phyloP scores from a whole-genome alignment of 2,797 vertebrate genomes.

The Liasis olivaceus region DNA sequence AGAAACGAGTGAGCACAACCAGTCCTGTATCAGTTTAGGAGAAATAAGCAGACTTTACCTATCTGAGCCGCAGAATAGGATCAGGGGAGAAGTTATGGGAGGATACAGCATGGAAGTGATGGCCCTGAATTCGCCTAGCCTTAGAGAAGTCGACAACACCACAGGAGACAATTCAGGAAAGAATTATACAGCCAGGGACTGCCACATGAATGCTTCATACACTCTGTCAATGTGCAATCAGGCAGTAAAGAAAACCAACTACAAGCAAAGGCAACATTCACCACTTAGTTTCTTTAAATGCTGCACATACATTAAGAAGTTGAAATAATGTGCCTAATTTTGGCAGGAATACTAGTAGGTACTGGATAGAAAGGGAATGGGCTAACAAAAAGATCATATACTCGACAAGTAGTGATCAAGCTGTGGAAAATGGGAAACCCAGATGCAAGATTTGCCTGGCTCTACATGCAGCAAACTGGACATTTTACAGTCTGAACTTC shows the following conservation, averaged over 20 bases:
- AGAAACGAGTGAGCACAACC: constrained; percentile 38
- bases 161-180: background rate
- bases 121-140: background rate
- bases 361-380: background rate
- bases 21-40: background rate
- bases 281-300: background rate
- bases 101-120: background rate
- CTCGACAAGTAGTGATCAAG: background rate
- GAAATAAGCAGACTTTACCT: background rate
- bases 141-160: background rate
- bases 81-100: background rate
- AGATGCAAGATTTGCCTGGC: background rate
- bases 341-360: background rate
- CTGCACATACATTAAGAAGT: background rate
- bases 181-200: background rate
- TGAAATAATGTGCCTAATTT: background rate
- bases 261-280: background rate
- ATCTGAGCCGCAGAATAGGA: background rate
- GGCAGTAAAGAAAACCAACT: background rate
- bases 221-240: no score
- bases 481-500: background rate
- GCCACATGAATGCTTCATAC: background rate
- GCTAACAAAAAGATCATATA: background rate
- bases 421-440: background rate
- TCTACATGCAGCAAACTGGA: background rate